Evolutionary conservation across 2,797 vertebrate genomes (phyloP), one percentile per base, ranked within the genome.

Genomic region (Hybognathus amarus): DNA sequence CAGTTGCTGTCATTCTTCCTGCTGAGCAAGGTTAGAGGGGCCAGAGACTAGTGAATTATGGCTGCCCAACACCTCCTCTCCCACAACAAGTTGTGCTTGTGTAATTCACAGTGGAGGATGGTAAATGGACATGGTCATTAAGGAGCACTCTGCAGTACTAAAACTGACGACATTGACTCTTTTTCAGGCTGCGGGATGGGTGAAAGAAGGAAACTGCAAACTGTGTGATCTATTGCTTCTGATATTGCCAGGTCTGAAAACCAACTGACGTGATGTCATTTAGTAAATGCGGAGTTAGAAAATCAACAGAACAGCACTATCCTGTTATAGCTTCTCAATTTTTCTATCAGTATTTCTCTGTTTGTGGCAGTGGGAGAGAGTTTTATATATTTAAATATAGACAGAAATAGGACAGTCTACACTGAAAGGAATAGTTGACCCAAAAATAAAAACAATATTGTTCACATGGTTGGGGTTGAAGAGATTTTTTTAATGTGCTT

Each of bases 1-100:
- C 85, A 70, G 82, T 80, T 82, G 89, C 85, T 89, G 90, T 88
- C 64, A 47, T 79, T 47, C 83, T 87, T 83, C 90, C 89, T 79
- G 88, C 84, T 74, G 86, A 69, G 85, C 86, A 56, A 74, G 80
- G 84, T 47, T 50, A 67, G 61, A 22, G 79, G 69, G 74, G 86
- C 77, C 77, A 79, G 77, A 70, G 63, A 71, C 80, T 22, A 12
- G 85, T 42, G 89, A 89, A 87, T 89, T 89, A 87, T 81, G 77
- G 80, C 79, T 52, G 22, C 73, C 83, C 77, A 66, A 76, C 82
- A 86, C 86, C 86, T 85, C 86, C 79, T 86, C 78, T 80, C 64
- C 78, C 50, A 81, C 83, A 79, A 74, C 83, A 82, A 84, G 83
- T 84, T 77, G 79, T 86, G 80, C 66, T 76, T 70, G 78, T 80